These are phyloP conservation scores for Mus caroli DNA, from an alignment of 2,797 vertebrate species.

Conservation along the genomic window DNA sequence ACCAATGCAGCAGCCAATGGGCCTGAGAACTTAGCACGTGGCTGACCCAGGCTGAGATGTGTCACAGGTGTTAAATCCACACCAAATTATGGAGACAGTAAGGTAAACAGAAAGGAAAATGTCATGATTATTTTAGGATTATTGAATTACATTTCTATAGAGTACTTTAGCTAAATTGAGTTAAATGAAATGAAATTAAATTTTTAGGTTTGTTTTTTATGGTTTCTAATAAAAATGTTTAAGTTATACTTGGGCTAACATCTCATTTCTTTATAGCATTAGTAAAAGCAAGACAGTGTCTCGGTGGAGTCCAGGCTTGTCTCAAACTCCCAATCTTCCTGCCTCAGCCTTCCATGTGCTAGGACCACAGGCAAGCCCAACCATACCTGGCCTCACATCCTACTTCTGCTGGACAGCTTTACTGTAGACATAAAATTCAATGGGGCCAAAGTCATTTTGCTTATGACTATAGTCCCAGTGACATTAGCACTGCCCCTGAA, in stretches of 20 bases:
- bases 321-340: neutral
- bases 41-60: neutral
- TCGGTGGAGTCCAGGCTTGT: neutral
- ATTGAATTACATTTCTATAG: neutral
- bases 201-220: neutral
- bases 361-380: neutral
- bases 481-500: neutral
- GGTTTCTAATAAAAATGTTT: neutral
- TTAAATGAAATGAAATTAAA: constrained; percentile 11
- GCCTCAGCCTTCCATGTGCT: neutral
- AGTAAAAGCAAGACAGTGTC: neutral
- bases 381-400: neutral
- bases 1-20: neutral
- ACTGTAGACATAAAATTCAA: neutral
- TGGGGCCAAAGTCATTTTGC: neutral
- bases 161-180: neutral
- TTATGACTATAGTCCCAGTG: neutral
- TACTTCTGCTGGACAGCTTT: neutral
- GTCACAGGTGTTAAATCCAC: neutral
- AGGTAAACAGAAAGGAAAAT: constrained; percentile 17
- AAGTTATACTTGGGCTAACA: neutral
- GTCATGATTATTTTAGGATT: neutral
- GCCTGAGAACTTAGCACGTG: neutral
- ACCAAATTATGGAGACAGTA: neutral
- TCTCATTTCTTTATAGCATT: neutral